These are phyloP conservation scores for Phthorimaea operculella DNA, from an alignment of 1,140 invertebrate genomes.

Conservation along the genomic window DNA sequence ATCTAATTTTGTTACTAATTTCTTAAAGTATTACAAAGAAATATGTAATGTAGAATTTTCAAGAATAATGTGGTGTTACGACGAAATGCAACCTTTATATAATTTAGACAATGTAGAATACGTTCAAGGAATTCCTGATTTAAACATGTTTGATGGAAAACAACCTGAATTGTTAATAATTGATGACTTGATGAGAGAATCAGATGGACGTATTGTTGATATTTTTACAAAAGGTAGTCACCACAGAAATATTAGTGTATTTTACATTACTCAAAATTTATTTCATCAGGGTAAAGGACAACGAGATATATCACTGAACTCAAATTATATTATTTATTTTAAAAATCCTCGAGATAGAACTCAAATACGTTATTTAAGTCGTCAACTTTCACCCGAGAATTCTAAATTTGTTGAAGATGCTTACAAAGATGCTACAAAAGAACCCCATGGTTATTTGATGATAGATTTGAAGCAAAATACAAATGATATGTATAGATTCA, in stretches of 20 bases:
- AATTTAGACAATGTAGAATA: constrained; percentile 25
- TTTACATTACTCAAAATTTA: constrained; percentile 29
- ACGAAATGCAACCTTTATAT: constrained; percentile 37
- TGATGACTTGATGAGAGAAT: constrained; percentile 54
- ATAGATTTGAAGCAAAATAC: constrained; percentile 17
- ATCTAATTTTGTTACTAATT: constrained; percentile 31
- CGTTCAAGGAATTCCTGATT: constrained; percentile 31
- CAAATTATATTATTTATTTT: constrained; percentile 47
- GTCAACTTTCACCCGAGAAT: constrained; percentile 34
- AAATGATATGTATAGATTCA: constrained; percentile 27
- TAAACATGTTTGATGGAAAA: constrained; percentile 32
- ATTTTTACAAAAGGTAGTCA: constrained; percentile 55
- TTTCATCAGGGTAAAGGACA: constrained; percentile 41
- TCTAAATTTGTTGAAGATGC: constrained; percentile 44
- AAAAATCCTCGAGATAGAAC: constrained; percentile 55
- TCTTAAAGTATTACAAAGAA: constrained; percentile 20
- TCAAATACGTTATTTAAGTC: constrained; percentile 42
- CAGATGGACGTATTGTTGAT: constrained; percentile 37
- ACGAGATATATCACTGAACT: constrained; percentile 44
- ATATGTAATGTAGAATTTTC: constrained; percentile 18
- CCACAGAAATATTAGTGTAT: constrained; percentile 47
- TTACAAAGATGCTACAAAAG: constrained; percentile 41
- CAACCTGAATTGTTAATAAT: constrained; percentile 34
- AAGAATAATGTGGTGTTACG: constrained; percentile 28
- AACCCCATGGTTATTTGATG: constrained; percentile 41